Evolutionary conservation across 92 coral and sea anemone genomes (phyloP).

Genomic region (Plumapathes pennacea): DNA sequence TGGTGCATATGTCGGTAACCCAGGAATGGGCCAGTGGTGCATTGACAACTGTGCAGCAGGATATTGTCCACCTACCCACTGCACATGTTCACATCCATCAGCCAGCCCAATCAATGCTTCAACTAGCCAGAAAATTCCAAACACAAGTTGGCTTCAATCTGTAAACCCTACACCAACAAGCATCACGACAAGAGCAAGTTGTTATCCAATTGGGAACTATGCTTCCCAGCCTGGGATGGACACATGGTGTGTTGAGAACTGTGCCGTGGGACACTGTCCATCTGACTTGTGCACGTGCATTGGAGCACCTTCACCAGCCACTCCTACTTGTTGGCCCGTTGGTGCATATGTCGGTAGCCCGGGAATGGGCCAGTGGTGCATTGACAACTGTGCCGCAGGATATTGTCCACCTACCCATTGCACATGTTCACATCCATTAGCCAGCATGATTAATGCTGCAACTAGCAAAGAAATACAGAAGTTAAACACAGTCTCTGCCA

Average conservation of each 20-base stretch:
- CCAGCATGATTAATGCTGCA: too few relatives aligned
- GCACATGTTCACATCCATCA: too few relatives aligned
- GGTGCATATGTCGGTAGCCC: slow-evolving; percentile 36
- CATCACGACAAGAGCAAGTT: too few relatives aligned
- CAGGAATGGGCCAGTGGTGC: slow-evolving; percentile 44
- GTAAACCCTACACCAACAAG: too few relatives aligned
- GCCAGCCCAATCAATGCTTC: too few relatives aligned
- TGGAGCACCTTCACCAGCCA: slow-evolving; percentile 11
- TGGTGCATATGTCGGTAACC: slow-evolving; percentile 39
- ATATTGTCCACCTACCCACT: slow-evolving; percentile 28
- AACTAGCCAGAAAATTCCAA: too few relatives aligned
- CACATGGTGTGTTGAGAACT: slow-evolving; percentile 53
- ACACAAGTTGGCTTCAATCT: too few relatives aligned
- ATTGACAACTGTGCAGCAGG: slow-evolving; percentile 24
- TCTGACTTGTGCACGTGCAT: slow-evolving; percentile 29
- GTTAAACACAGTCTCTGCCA: too few relatives aligned
- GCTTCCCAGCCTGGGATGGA: slow-evolving; percentile 61
- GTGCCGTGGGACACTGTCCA: slow-evolving; percentile 62
- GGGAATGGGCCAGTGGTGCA: slow-evolving; percentile 43
- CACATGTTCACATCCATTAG: too few relatives aligned
- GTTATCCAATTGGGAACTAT: too few relatives aligned
- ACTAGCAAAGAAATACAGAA: too few relatives aligned
- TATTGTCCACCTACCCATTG: slow-evolving; percentile 35
- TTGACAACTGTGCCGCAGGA: slow-evolving; percentile 23
- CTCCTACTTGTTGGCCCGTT: slow-evolving; percentile 30